Evolutionary conservation across 2,797 vertebrate species (phyloP).

Genomic region (Pseudomugil tenellus): DNA sequence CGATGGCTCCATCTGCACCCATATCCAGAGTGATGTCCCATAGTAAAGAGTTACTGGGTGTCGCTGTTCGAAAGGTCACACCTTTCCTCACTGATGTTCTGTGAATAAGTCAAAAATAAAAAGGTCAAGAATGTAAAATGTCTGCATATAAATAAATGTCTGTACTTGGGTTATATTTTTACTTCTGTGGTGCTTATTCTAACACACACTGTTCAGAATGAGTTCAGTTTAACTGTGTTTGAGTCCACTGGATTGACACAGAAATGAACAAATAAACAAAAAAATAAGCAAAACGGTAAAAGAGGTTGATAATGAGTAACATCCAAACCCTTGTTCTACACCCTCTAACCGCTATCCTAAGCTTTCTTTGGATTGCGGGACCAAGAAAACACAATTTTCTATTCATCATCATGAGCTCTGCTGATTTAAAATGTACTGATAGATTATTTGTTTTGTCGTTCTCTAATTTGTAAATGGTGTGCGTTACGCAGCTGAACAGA

Average conservation of each 20-base stretch:
- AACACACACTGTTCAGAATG: neutral
- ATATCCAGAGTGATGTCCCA: conserved; percentile 89
- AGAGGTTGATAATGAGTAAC: conserved; percentile 11
- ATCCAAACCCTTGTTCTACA: neutral
- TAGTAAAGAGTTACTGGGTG: conserved; percentile 85
- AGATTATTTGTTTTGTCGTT: conserved; percentile 51
- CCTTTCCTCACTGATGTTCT: conserved; percentile 92
- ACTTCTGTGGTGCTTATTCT: neutral
- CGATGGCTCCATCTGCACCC: conserved; percentile 81
- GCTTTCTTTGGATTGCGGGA: conserved; percentile 11
- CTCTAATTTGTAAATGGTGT: conserved; percentile 66
- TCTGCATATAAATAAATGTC: neutral
- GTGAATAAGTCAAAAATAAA: conserved; percentile 51
- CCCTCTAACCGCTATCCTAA: neutral
- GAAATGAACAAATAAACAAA: neutral
- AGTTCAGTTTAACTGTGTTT: neutral
- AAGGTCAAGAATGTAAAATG: conserved; percentile 46
- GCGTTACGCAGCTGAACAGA: conserved; percentile 50
- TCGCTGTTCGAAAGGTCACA: conserved; percentile 85
- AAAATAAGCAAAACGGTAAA: neutral
- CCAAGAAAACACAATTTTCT: conserved; percentile 7
- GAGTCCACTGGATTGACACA: neutral
- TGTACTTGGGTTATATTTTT: neutral
- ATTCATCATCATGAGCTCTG: conserved; percentile 9
- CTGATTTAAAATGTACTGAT: conserved; percentile 60